These are phyloP conservation scores for Bombus breviceps DNA, from an alignment of 1,140 invertebrate genomes.

Conservation along the genomic window DNA sequence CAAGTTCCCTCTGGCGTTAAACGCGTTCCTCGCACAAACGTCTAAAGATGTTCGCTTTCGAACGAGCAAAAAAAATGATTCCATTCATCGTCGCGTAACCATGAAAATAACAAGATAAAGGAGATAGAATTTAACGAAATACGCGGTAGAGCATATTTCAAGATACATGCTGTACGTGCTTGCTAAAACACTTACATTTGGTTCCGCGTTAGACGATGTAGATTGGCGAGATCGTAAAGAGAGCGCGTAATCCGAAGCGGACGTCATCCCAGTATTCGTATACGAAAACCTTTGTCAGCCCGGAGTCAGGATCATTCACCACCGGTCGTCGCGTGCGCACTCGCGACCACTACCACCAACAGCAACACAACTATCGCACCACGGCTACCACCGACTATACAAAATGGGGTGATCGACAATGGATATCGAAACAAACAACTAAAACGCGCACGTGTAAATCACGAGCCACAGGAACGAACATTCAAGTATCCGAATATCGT, in stretches of 20 bases:
- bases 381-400: background rate
- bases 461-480: conserved; percentile 3
- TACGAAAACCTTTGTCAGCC: conserved; percentile 63
- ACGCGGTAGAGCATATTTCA: background rate
- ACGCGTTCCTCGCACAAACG: background rate
- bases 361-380: conserved; percentile 32
- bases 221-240: conserved; percentile 69
- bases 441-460: conserved; percentile 6
- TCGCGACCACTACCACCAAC: conserved; percentile 63
- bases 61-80: background rate
- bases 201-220: conserved; percentile 71
- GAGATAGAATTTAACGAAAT: background rate
- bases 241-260: conserved; percentile 71
- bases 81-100: background rate
- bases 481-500: conserved; percentile 62
- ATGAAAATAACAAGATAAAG: background rate
- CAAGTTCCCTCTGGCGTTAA: background rate
- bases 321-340: conserved; percentile 63
- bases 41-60: background rate
- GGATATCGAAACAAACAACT: background rate
- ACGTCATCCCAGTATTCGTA: conserved; percentile 72
- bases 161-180: conserved; percentile 1
- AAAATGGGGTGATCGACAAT: conserved; percentile 1
- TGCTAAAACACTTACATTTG: conserved; percentile 69
- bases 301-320: conserved; percentile 69